These are phyloP conservation scores for Cyrtorhinus lividipennis DNA, from an alignment of 1,140 invertebrate species.

Conservation along the genomic window DNA sequence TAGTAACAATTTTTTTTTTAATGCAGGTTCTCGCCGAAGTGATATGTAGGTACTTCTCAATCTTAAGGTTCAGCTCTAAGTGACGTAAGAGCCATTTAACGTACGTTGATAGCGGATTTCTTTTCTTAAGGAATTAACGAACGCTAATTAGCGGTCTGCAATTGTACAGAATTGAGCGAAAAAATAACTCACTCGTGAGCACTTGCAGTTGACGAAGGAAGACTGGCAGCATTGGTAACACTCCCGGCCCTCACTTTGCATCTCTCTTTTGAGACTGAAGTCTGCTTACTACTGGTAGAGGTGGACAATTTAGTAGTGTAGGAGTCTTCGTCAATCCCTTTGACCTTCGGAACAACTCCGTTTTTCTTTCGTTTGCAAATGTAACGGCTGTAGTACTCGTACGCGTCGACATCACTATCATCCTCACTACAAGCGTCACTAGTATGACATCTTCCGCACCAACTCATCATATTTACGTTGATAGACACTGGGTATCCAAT, in stretches of 20 bases:
- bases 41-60: too few species aligned
- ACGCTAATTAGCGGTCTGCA: too few species aligned
- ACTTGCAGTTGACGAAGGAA: neutral
- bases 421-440: neutral
- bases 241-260: neutral
- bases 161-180: too few species aligned
- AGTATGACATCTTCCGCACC: neutral
- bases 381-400: conserved; percentile 1
- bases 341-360: neutral
- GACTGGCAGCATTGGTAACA: neutral
- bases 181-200: too few species aligned
- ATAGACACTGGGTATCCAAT: neutral
- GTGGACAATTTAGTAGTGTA: neutral
- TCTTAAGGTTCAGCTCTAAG: too few species aligned
- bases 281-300: neutral
- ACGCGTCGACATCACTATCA: neutral
- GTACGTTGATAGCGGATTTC: too few species aligned
- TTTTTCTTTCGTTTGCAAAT: neutral
- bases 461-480: neutral
- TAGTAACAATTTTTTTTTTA: too few species aligned
- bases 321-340: neutral
- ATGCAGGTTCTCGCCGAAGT: too few species aligned
- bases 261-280: neutral
- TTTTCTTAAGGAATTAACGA: too few species aligned
- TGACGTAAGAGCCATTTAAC: too few species aligned